phyloP scores from a whole-genome alignment of 2,113 vertebrate species.

The Pangasianodon gigas region DNA sequence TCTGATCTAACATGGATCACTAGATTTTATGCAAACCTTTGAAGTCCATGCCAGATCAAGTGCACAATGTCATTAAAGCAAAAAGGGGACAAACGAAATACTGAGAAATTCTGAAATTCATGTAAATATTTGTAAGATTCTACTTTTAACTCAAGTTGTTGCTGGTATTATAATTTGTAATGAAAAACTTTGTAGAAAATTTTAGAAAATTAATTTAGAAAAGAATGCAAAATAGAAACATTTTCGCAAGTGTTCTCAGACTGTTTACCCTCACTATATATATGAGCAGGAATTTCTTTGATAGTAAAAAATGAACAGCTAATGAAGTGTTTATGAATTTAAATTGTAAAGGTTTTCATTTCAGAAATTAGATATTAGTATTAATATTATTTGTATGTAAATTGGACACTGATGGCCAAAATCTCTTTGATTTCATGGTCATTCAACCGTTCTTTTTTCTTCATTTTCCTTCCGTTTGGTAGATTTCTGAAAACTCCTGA shows the following conservation, averaged over 20 bases:
- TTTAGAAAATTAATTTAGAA: too few species aligned
- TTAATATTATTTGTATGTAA: background rate
- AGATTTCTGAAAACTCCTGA: constrained; percentile 87
- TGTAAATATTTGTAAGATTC: background rate
- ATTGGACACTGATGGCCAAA: background rate
- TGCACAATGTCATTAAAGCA: background rate
- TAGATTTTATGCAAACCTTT: background rate
- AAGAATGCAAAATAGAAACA: too few species aligned
- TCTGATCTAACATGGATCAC: background rate
- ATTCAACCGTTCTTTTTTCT: background rate
- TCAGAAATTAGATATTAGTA: background rate
- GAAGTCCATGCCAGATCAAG: background rate
- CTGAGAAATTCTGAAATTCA: background rate
- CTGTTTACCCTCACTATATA: too few species aligned
- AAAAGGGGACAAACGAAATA: too few species aligned
- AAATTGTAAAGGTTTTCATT: background rate
- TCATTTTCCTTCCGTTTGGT: constrained; percentile 4
- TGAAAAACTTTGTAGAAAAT: too few species aligned
- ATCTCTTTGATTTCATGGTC: background rate
- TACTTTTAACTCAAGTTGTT: background rate
- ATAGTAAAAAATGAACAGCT: background rate
- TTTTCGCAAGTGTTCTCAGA: too few species aligned
- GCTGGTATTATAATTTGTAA: too few species aligned
- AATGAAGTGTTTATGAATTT: background rate
- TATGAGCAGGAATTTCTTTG: background rate